Evolutionary conservation across 2,797 vertebrate genomes (phyloP), one percentile per base, ranked within the genome.

Genomic region (Manis pentadactyla): DNA sequence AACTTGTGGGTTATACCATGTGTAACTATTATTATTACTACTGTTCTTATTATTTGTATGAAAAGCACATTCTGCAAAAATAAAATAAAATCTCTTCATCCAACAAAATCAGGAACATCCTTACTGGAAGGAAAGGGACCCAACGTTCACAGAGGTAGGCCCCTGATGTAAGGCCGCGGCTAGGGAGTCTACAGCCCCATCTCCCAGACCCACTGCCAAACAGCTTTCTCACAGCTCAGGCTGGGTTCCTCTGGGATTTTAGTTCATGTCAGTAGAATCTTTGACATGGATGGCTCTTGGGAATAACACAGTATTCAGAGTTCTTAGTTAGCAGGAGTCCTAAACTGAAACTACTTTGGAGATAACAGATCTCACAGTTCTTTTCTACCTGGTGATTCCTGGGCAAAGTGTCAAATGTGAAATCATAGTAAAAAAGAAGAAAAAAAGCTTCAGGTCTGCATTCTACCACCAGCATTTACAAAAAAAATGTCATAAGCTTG

Each of bases 301-400:
- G 68, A 93, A 93, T n/a, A 95, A 90, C 59, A 92, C 59, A n/a
- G 39, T 84, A 77, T 34, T 64, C 66, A 87, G 8, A 7, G 19
- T 27, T 83, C n/a, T 42, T 87, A 88, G 68, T 34, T 21, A 66
- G 69, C 57, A 89, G 37, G 25, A 82, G 71, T 88, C 19, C 59
- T 77, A 87, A 89, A 79, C 31, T 68, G 31, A 96, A 90, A 63
- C 59, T 73, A 88, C 51, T 93, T 78, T 84, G 69, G 57, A 90
- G 18, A 93, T 39, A 79, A 74, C 34, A 74, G 39, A 93, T 78
- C 94, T 93, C 59, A 63, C 9, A 55, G 34, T 84, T 96, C 29
- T 84, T 93, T 94, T 77, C 29, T 95, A 39, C 57, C 37, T 46
- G n/a, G 23, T 85, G 37, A 82, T 79, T 94, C 53, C 81, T 90